Evolutionary conservation across 1,140 invertebrate species (phyloP).

Genomic region (Sipha flava): DNA sequence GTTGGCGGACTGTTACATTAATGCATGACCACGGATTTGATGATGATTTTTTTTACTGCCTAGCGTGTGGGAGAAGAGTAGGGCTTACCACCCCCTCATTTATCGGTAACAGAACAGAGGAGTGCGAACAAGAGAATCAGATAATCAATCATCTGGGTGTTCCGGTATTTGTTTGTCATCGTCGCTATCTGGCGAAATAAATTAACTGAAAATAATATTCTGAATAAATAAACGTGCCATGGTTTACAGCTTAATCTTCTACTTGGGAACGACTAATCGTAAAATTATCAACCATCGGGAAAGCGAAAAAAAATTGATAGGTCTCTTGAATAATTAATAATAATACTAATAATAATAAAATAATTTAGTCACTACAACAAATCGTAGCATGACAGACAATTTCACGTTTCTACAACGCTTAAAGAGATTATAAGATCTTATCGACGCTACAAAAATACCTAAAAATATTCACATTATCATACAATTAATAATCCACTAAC

Average conservation of each 20-base stretch:
- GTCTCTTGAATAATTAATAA: no score
- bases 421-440: no score
- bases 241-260: not conserved
- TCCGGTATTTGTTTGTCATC: slow-evolving; percentile 25
- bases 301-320: not conserved
- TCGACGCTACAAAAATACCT: no score
- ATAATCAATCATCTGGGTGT: slow-evolving; percentile 29
- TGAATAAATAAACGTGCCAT: not conserved
- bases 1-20: slow-evolving; percentile 8
- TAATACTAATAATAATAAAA: no score
- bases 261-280: not conserved
- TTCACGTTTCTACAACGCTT: no score
- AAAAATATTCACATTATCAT: no score
- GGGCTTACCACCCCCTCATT: not conserved
- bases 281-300: not conserved
- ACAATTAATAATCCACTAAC: no score
- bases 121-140: not conserved
- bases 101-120: not conserved
- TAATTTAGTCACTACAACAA: no score
- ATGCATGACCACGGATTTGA: slow-evolving; percentile 6
- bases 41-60: slow-evolving; percentile 37
- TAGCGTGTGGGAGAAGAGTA: not conserved
- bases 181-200: slow-evolving; percentile 22
- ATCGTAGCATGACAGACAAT: no score
- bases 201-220: slow-evolving; percentile 30